phyloP scores from a whole-genome alignment of 1,140 invertebrate species.

The Drosophila baimaii region DNA sequence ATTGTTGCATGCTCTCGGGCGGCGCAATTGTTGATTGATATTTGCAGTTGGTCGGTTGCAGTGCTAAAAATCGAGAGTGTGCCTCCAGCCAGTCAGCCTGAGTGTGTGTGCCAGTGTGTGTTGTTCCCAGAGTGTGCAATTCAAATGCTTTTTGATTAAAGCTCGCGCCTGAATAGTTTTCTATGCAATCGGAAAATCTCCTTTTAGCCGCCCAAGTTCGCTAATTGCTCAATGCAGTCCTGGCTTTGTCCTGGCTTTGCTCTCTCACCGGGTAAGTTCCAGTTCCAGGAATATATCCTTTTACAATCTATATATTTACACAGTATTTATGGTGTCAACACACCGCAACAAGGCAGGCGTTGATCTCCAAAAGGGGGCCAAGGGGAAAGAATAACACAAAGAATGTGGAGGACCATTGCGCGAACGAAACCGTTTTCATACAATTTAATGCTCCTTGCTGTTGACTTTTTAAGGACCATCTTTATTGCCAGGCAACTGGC shows the following conservation, averaged over 20 bases:
- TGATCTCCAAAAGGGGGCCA: constrained; percentile 32
- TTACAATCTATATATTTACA: background rate
- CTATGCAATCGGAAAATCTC: constrained; percentile 60
- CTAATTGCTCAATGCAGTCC: constrained; percentile 53
- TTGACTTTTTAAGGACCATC: constrained; percentile 69
- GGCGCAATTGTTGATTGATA: constrained; percentile 62
- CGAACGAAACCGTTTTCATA: constrained; percentile 35
- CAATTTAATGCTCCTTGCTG: constrained; percentile 51
- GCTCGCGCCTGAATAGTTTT: constrained; percentile 63
- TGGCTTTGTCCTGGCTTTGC: constrained; percentile 32
- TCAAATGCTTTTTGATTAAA: constrained; percentile 64
- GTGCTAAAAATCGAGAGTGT: constrained; percentile 27
- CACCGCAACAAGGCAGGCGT: constrained; percentile 39
- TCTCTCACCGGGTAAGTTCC: constrained; percentile 64
- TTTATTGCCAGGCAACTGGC: constrained; percentile 57
- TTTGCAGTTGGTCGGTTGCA: constrained; percentile 43
- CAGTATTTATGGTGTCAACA: constrained; percentile 50
- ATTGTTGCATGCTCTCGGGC: constrained; percentile 71
- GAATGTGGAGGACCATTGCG: constrained; percentile 8
- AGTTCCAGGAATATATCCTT: constrained; percentile 21
- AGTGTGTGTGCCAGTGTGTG: constrained; percentile 25
- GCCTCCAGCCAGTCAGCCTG: constrained; percentile 3
- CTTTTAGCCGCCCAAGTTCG: constrained; percentile 29
- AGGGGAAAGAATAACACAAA: constrained; percentile 20
- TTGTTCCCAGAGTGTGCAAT: constrained; percentile 17